These are phyloP conservation scores for Camelus bactrianus DNA, from an alignment of 2,113 vertebrate genomes.

Conservation along the genomic window DNA sequence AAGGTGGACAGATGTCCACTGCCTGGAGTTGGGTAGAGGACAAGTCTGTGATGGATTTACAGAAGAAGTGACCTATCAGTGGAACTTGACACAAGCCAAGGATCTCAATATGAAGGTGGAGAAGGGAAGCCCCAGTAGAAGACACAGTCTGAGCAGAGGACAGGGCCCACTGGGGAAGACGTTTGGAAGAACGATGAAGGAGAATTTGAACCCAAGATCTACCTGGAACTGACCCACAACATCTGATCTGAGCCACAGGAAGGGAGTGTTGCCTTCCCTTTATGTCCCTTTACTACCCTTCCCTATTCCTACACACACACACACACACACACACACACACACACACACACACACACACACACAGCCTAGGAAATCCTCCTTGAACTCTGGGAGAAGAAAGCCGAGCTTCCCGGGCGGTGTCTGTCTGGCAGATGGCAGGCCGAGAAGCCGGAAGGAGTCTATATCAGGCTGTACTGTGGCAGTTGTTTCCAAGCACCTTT, in stretches of 20 bases:
- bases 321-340: background rate
- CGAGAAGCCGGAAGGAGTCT: constrained; percentile 50
- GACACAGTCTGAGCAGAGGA: background rate
- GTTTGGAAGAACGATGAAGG: background rate
- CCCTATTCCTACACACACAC: background rate
- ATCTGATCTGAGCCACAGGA: background rate
- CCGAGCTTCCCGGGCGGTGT: background rate
- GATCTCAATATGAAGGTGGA: background rate
- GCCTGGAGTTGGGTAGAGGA: background rate
- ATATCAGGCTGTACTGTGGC: background rate
- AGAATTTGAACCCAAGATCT: background rate
- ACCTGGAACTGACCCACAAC: background rate
- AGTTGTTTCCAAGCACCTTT: constrained; percentile 66
- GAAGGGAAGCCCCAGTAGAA: background rate
- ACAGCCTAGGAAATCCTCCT: constrained; percentile 32
- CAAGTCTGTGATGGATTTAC: background rate
- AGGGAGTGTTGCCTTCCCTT: background rate
- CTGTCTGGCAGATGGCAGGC: background rate
- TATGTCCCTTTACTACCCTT: background rate
- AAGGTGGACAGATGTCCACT: background rate
- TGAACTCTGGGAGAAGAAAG: constrained; percentile 20
- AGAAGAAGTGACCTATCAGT: background rate
- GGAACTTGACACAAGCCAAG: background rate
- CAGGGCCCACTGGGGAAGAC: background rate
- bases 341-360: background rate